Conservation (phyloP, 37 sponge, comb jelly and placozoan species). For the Axinella damicornis region DNA sequence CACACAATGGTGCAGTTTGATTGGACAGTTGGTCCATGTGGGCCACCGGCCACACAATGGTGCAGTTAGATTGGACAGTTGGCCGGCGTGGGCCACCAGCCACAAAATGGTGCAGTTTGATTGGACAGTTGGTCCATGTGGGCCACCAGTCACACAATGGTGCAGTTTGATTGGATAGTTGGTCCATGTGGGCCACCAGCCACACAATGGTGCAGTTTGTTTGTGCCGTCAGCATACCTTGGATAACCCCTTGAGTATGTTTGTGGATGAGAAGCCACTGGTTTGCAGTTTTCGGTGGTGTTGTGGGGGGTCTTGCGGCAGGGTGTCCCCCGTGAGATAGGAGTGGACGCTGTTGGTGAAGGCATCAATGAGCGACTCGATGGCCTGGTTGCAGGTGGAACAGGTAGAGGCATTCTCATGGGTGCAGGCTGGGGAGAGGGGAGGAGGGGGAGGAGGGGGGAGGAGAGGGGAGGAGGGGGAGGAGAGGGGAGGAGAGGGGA, state of each 20-base stretch:
- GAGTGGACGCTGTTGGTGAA: slow-evolving; percentile 46
- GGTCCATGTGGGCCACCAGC: too few species aligned
- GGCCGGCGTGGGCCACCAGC: too few species aligned
- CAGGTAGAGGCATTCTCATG: slow-evolving; percentile 7
- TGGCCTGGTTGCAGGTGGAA: slow-evolving; percentile 16
- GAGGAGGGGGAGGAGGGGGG: not conserved
- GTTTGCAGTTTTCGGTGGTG: not conserved
- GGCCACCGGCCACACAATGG: too few species aligned
- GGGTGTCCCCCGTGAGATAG: slow-evolving; percentile 35
- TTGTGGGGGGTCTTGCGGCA: not conserved
- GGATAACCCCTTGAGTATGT: slow-evolving; percentile 34
- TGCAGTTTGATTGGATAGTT: too few species aligned
- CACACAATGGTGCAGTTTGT: too few species aligned
- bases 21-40: too few species aligned
- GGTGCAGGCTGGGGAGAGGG: slow-evolving; percentile 9
- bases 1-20: too few species aligned
- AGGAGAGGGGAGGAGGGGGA: slow-evolving; percentile 1
- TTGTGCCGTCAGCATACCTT: slow-evolving; percentile 3
- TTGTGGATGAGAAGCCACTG: not conserved
- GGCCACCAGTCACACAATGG: too few species aligned
- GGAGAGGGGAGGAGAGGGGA: not conserved
- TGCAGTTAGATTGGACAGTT: too few species aligned
- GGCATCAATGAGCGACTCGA: slow-evolving; percentile 52
- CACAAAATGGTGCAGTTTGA: too few species aligned
- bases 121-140: too few species aligned